A percentile compares a stretch with the other conserved stretches of the same genome.
Evolutionary conservation across 2,113 vertebrate species (phyloP).

Genomic region (Macrotis lagotis): DNA sequence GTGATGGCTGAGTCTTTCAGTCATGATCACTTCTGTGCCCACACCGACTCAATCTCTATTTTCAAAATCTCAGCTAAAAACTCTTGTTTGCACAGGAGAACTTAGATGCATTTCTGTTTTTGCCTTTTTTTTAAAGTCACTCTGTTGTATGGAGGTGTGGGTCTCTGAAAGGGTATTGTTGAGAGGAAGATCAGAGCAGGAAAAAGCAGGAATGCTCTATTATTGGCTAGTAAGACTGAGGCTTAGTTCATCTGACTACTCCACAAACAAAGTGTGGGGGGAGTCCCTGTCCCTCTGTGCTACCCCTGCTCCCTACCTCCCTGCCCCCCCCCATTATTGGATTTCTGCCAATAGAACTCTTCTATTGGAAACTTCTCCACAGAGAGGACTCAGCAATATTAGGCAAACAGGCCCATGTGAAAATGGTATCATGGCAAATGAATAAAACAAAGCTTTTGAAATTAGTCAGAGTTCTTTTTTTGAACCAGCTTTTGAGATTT

Average conservation of each 20-base stretch:
- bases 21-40: not conserved
- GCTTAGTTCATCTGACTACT: not conserved
- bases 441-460: constrained; percentile 64
- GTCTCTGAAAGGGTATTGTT: not conserved
- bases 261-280: not conserved
- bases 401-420: constrained; percentile 62
- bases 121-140: not conserved
- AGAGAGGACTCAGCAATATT: constrained; percentile 45
- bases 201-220: not conserved
- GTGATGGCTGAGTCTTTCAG: not conserved
- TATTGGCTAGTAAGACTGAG: not conserved
- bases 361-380: constrained; percentile 41
- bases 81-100: not conserved
- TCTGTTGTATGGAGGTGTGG: not conserved
- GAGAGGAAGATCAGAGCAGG: not conserved
- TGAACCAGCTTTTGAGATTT: constrained; percentile 57
- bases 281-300: not conserved
- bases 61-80: constrained; percentile 36
- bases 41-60: not conserved
- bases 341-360: constrained; percentile 27
- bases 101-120: not conserved
- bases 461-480: constrained; percentile 74
- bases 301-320: not conserved
- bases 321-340: not conserved
- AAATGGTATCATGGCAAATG: constrained; percentile 43